These are phyloP conservation scores for Acleris laterana DNA, from an alignment of 2,888 invertebrate genomes.

Conservation along the genomic window DNA sequence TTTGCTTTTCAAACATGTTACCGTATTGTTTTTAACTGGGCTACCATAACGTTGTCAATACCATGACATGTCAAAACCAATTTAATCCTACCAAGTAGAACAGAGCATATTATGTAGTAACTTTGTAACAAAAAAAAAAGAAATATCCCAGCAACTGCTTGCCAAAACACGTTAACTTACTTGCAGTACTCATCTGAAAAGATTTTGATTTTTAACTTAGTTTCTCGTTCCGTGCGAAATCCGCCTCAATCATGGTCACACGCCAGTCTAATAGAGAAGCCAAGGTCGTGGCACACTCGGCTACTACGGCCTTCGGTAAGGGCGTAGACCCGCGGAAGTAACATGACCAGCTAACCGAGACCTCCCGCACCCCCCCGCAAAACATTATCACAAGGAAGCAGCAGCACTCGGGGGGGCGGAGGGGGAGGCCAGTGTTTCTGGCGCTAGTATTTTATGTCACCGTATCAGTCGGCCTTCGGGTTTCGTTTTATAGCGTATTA, in stretches of 20 bases:
- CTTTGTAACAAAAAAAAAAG: too few species aligned
- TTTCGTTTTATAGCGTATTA: constrained; percentile 38
- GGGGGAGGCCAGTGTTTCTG: constrained; percentile 47
- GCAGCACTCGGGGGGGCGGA: constrained; percentile 32
- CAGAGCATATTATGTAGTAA: too few species aligned
- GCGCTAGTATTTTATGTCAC: constrained; percentile 69
- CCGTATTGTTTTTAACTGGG: too few species aligned
- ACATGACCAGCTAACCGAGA: constrained; percentile 56
- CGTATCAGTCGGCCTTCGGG: constrained; percentile 61
- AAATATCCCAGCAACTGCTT: too few species aligned
- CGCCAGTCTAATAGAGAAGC: constrained; percentile 65
- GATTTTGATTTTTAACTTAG: too few species aligned
- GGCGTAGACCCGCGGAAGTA: constrained; percentile 78
- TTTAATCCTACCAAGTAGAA: too few species aligned
- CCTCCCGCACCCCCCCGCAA: constrained; percentile 54
- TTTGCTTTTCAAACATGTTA: too few species aligned
- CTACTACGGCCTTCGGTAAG: constrained; percentile 68
- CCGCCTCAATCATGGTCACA: constrained; percentile 49
- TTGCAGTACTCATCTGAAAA: too few species aligned
- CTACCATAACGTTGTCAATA: too few species aligned
- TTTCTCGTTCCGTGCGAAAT: constrained; percentile 27
- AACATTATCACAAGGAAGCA: constrained; percentile 45
- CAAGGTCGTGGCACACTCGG: constrained; percentile 71
- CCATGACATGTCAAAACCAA: too few species aligned
- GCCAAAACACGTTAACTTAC: too few species aligned